phyloP scores from a whole-genome alignment of 2,888 invertebrate genomes.

The Scaptomyza reducta region DNA sequence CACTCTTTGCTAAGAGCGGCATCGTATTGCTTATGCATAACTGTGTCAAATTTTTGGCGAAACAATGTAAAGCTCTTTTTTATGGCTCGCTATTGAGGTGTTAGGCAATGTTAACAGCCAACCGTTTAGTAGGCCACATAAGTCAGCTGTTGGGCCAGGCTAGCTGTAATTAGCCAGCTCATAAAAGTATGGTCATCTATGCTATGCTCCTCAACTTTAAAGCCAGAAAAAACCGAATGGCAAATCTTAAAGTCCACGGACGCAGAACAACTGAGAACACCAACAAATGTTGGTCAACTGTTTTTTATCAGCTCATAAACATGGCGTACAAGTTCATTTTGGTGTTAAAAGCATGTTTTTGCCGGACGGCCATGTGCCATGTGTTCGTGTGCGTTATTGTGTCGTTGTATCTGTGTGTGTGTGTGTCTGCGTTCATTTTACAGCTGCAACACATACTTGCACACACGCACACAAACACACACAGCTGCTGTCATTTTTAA shows the following conservation, averaged over 20 bases:
- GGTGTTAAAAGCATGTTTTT: slow-evolving; percentile 76
- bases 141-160: slow-evolving; percentile 17
- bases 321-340: slow-evolving; percentile 76
- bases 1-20: slow-evolving; percentile 59
- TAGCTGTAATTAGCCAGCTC: slow-evolving; percentile 39
- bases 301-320: slow-evolving; percentile 81
- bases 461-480: slow-evolving; percentile 24
- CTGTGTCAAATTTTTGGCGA: slow-evolving; percentile 45
- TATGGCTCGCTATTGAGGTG: slow-evolving; percentile 41
- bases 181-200: not conserved
- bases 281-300: slow-evolving; percentile 80
- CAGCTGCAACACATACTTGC: slow-evolving; percentile 55
- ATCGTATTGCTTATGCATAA: slow-evolving; percentile 34
- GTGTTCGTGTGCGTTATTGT: slow-evolving; percentile 38
- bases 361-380: slow-evolving; percentile 64
- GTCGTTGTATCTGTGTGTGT: slow-evolving; percentile 21
- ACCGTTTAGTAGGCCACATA: slow-evolving; percentile 51
- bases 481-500: slow-evolving; percentile 74
- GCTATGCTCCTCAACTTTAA: slow-evolving; percentile 25
- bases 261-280: slow-evolving; percentile 6
- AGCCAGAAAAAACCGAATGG: not conserved
- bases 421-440: slow-evolving; percentile 47
- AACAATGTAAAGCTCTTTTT: slow-evolving; percentile 61
- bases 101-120: slow-evolving; percentile 50
- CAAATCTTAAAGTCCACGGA: slow-evolving; percentile 27